Percentiles rank a stretch among this genome's conserved stretches.
These are phyloP conservation scores for Telmatherina bonti DNA, from an alignment of 2,797 vertebrate genomes.

Conservation along the genomic window DNA sequence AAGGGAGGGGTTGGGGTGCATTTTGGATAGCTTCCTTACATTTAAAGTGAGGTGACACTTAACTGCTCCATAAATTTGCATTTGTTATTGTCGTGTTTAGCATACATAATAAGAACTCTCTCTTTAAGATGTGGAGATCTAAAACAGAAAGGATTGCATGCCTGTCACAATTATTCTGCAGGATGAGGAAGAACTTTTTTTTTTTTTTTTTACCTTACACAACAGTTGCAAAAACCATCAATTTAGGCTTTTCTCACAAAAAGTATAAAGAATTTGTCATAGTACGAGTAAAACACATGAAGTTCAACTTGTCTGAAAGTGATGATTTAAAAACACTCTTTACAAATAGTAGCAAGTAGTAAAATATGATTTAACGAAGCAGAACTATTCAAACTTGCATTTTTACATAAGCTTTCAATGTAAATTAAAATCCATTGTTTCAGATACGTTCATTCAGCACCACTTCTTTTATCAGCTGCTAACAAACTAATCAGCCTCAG, in stretches of 20 bases:
- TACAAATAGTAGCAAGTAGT: not conserved
- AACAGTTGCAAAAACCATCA: constrained; percentile 10
- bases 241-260: not conserved
- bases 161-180: constrained; percentile 31
- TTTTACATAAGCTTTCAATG: no score
- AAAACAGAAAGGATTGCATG: constrained; percentile 30
- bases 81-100: constrained; percentile 70
- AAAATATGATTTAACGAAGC: not conserved
- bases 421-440: not conserved
- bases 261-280: constrained; percentile 38
- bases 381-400: not conserved
- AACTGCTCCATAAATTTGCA: constrained; percentile 75
- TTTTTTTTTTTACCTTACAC: constrained; percentile 17
- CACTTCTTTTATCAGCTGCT: not conserved
- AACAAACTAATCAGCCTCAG: constrained; percentile 24
- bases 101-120: constrained; percentile 58
- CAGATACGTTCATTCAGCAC: not conserved
- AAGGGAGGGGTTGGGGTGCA: constrained; percentile 18
- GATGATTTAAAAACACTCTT: no score
- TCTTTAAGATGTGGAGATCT: constrained; percentile 63
- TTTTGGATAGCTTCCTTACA: constrained; percentile 67
- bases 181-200: constrained; percentile 29
- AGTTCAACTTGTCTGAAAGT: not conserved
- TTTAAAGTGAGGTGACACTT: constrained; percentile 77
- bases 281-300: constrained; percentile 21